A percentile compares a stretch with the other conserved stretches of the same genome.
Evolutionary conservation across 2,888 invertebrate genomes (phyloP).

Genomic region (Cosmorhoe ocellata): DNA sequence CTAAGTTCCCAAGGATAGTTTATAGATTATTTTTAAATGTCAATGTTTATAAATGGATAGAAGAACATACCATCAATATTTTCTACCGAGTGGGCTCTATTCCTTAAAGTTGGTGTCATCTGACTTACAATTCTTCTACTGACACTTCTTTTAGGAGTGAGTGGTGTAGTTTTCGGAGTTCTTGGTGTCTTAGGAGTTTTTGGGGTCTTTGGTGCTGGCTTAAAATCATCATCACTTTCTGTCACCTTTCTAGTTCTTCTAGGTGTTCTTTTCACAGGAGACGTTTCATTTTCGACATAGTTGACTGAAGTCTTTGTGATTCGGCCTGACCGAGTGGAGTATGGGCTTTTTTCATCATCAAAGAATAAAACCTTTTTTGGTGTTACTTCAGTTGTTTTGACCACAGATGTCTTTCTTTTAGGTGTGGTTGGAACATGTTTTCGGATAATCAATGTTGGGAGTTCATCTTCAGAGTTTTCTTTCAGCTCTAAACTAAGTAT

Average conservation of each 20-base stretch:
- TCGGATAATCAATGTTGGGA: conserved; percentile 70
- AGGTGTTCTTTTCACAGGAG: conserved; percentile 56
- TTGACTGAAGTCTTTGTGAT: conserved; percentile 46
- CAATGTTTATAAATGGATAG: no score
- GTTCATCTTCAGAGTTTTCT: conserved; percentile 71
- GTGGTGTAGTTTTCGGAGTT: conserved; percentile 43
- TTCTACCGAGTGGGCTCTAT: conserved; percentile 64
- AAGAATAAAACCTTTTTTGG: conserved; percentile 64
- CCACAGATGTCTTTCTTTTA: conserved; percentile 57
- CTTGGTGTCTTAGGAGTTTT: conserved; percentile 50
- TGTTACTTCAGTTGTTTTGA: conserved; percentile 54
- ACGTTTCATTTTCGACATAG: conserved; percentile 59
- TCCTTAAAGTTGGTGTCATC: conserved; percentile 63
- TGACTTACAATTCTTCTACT: conserved; percentile 60
- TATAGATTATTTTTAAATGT: no score
- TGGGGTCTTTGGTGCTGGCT: conserved; percentile 43
- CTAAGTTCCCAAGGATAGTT: no score
- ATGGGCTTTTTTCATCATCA: conserved; percentile 50
- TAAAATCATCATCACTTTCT: conserved; percentile 66
- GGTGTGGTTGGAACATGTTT: conserved; percentile 61
- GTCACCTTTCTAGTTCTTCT: conserved; percentile 47
- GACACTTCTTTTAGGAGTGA: conserved; percentile 57
- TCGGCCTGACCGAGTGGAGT: conserved; percentile 55
- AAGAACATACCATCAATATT: conserved; percentile 62
- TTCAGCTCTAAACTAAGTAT: conserved; percentile 65